phyloP scores from a whole-genome alignment of 2,888 invertebrate species.

The Drosophila putrida region DNA sequence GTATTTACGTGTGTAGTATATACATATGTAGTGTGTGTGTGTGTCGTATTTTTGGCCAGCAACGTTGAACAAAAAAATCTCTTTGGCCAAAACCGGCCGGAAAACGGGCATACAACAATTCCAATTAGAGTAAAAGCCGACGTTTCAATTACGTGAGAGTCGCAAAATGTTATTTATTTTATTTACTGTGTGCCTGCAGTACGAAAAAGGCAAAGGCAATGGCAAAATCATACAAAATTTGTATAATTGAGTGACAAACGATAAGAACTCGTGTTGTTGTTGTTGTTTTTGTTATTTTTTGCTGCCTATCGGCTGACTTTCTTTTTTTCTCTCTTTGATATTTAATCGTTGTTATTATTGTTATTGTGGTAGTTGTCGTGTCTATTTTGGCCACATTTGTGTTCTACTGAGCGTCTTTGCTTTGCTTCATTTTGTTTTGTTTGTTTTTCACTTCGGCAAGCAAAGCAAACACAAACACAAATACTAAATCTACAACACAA shows the following conservation, averaged over 20 bases:
- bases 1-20: too few species aligned
- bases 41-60: conserved; percentile 71
- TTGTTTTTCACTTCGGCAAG: conserved; percentile 50
- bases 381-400: conserved; percentile 57
- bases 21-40: conserved; percentile 8
- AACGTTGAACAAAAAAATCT: conserved; percentile 56
- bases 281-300: conserved; percentile 16
- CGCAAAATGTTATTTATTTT: conserved; percentile 29
- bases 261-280: conserved; percentile 55
- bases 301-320: conserved; percentile 47
- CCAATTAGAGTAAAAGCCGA: conserved; percentile 75
- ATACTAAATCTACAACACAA: conserved; percentile 17
- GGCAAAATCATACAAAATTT: conserved; percentile 59
- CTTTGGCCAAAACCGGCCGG: conserved; percentile 76
- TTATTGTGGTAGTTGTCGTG: conserved; percentile 18
- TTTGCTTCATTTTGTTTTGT: conserved; percentile 46
- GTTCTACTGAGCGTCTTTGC: conserved; percentile 39
- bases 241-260: conserved; percentile 74
- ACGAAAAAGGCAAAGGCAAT: conserved; percentile 47
- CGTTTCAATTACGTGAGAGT: conserved; percentile 74
- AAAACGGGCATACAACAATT: conserved; percentile 73
- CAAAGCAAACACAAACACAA: conserved; percentile 40
- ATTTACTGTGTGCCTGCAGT: conserved; percentile 36
- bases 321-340: conserved; percentile 29
- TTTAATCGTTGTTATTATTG: conserved; percentile 5